Percentiles rank a stretch among this genome's conserved stretches.
Evolutionary conservation across 2,113 vertebrate species (phyloP).

Genomic region (Zeus faber): DNA sequence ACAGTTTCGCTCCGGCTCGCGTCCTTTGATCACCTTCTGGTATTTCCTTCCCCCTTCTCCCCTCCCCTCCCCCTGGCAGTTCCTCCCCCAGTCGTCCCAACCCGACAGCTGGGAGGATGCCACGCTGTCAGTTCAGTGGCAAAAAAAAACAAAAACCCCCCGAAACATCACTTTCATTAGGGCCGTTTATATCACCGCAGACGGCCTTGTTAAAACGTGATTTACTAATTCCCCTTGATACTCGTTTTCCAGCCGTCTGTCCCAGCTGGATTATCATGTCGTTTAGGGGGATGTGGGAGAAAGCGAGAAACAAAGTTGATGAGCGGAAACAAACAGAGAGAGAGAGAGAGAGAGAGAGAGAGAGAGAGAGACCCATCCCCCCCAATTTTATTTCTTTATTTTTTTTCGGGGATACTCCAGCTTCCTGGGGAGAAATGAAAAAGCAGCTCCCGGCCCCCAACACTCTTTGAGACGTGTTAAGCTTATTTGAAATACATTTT

Average conservation of each 20-base stretch:
- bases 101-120: conserved; percentile 42
- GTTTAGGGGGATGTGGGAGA: conserved; percentile 26
- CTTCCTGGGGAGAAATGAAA: no score
- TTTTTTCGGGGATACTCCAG: no score
- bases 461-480: no score
- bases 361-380: neutral
- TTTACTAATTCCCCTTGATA: conserved; percentile 59
- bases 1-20: no score
- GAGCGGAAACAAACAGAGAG: neutral
- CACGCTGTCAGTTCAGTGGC: conserved; percentile 48
- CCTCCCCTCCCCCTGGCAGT: no score
- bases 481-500: no score
- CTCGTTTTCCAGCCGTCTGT: conserved; percentile 41
- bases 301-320: neutral
- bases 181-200: conserved; percentile 50
- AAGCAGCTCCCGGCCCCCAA: no score
- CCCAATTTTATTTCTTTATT: no score
- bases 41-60: no score
- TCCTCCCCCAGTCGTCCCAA: no score
- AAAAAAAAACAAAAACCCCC: conserved; percentile 9
- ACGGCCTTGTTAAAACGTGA: conserved; percentile 59
- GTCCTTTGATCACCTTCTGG: no score
- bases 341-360: neutral
- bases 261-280: conserved; percentile 46
- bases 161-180: conserved; percentile 55